These are phyloP conservation scores for Drosophila athabasca DNA, from an alignment of 1,140 invertebrate species.

Conservation along the genomic window DNA sequence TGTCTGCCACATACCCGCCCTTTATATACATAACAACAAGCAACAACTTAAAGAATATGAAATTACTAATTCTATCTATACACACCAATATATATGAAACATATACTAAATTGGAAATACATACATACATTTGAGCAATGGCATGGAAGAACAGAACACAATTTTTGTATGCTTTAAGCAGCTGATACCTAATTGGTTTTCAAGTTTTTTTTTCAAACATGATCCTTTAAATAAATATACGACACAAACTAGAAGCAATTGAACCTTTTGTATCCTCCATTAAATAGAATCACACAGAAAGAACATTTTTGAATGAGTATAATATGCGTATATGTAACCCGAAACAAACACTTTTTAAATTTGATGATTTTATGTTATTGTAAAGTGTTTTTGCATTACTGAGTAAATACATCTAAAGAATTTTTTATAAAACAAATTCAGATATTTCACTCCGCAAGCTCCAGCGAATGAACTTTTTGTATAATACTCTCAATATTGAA, in stretches of 20 bases:
- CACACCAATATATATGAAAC: slow-evolving; percentile 65
- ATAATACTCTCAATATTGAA: slow-evolving; percentile 68
- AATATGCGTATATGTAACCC: slow-evolving; percentile 39
- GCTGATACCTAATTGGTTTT: slow-evolving; percentile 43
- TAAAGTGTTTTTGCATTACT: slow-evolving; percentile 71
- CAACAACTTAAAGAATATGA: slow-evolving; percentile 77
- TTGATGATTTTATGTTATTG: slow-evolving; percentile 68
- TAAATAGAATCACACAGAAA: slow-evolving; percentile 52
- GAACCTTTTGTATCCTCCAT: slow-evolving; percentile 49
- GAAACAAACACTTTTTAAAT: slow-evolving; percentile 48
- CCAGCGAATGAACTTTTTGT: slow-evolving; percentile 54
- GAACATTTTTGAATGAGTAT: slow-evolving; percentile 6
- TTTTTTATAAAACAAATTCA: slow-evolving; percentile 64
- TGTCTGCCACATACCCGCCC: slow-evolving; percentile 84
- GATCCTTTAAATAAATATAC: slow-evolving; percentile 65
- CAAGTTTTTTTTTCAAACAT: slow-evolving; percentile 48
- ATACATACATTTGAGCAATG: slow-evolving; percentile 59
- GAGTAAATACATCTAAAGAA: slow-evolving; percentile 74
- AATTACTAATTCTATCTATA: slow-evolving; percentile 80
- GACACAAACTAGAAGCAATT: slow-evolving; percentile 66
- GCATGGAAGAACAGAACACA: slow-evolving; percentile 40
- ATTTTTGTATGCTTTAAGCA: slow-evolving; percentile 70
- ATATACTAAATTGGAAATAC: slow-evolving; percentile 65
- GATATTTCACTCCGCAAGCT: slow-evolving; percentile 22
- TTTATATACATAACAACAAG: slow-evolving; percentile 81